These are phyloP conservation scores for Ascidia mentula DNA, from an alignment of 23 tunicate species.

Conservation along the genomic window DNA sequence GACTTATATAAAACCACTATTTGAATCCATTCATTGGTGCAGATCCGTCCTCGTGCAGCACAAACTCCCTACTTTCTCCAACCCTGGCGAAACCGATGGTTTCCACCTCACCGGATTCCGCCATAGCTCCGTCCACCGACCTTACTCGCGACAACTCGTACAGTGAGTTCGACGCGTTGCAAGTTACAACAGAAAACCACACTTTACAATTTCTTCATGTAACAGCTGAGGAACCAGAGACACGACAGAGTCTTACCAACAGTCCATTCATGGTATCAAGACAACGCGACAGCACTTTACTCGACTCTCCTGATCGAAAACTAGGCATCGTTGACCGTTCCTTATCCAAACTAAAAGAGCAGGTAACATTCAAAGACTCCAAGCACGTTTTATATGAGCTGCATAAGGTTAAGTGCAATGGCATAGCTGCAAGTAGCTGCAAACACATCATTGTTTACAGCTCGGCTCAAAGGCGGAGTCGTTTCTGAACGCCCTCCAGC, in stretches of 20 bases:
- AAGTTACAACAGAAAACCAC: too few relatives aligned
- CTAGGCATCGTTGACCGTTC: neutral
- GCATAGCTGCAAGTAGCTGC: neutral
- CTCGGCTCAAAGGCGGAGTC: slow-evolving; percentile 33
- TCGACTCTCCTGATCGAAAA: slow-evolving; percentile 10
- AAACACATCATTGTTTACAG: neutral
- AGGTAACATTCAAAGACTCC: slow-evolving; percentile 15
- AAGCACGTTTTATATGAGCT: too few relatives aligned
- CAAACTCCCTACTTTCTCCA: slow-evolving; percentile 24
- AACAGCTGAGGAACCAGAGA: neutral
- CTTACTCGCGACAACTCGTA: neutral
- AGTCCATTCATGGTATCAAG: slow-evolving; percentile 43
- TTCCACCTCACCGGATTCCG: slow-evolving; percentile 16
- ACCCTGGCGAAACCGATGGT: slow-evolving; percentile 15
- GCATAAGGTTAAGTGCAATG: neutral
- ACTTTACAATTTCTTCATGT: neutral
- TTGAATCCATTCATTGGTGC: too few relatives aligned
- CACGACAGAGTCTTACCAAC: slow-evolving; percentile 46
- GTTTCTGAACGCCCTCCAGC: slow-evolving; percentile 27
- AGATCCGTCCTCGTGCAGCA: slow-evolving; percentile 33
- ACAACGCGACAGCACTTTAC: neutral
- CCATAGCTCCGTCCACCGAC: neutral
- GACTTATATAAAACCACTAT: too few relatives aligned
- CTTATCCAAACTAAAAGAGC: slow-evolving; percentile 20
- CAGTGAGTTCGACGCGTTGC: neutral